Evolutionary conservation across 2,113 vertebrate genomes (phyloP), one percentile per base, ranked within the genome.

Genomic region (Gymnocephalus cernua): DNA sequence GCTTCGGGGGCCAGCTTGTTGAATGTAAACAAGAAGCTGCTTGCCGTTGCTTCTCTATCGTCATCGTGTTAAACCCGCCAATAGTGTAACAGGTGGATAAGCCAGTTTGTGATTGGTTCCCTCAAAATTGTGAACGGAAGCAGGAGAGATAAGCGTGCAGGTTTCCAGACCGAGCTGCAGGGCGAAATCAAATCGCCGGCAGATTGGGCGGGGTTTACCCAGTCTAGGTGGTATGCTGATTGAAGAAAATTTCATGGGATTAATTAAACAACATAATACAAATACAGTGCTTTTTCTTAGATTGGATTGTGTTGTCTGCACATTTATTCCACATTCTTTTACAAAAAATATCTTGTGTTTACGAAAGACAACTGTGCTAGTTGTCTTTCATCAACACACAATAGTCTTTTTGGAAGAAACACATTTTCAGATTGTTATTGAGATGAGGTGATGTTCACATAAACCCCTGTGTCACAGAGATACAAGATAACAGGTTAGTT

Each of bases 401-500:
- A 58, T 64, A 74, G 66, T 13, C 25, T 53, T 11, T 73, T 74
- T 35, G 57, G 21, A 51, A 71, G 32, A 66, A 80, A 74, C 53
- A 53, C 74, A 54, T 82, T 82, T 65, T 67, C 82, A 87, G 66
- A 79, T 86, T 89, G 84, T 86, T 82, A 74, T 44, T 80, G 44
- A 68, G 74, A 85, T 83, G 76, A 77, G 51, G 56, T 29, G 77
- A 50, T 51, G 58, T 23, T 88, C 69, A 80, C 53, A 47, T 80
- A 85, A 88, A 90, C 82, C n/a, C 15, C 32, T 41, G 51, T 87
- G 76, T 85, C 74, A 62, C 59, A 54, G 21, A 86, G 64, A 82
- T 61, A 79, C 64, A 90, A 79, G 66, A 90, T 89, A 80, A 83
- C 67, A 44, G 74, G 75, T 79, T 75, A 29, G 84, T 82, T 90